phyloP scores from a whole-genome alignment of 1,140 invertebrate genomes.

The Berghia stephanieae region DNA sequence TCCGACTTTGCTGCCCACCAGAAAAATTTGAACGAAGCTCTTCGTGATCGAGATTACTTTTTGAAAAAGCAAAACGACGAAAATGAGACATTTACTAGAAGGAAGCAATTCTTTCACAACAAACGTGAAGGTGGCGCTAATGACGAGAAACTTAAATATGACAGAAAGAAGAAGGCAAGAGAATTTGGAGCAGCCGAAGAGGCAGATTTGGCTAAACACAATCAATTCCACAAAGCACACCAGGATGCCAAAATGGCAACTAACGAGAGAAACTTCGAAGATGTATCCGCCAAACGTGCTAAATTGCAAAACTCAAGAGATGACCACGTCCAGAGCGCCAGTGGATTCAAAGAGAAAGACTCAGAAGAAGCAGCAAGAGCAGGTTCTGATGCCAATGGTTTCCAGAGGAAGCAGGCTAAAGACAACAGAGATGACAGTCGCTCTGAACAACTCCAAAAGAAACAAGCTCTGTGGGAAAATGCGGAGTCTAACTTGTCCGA shows the following conservation, averaged over 20 bases:
- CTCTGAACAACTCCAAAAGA: not conserved
- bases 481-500: not conserved
- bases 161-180: constrained; percentile 24
- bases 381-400: not conserved
- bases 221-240: constrained; percentile 20
- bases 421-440: constrained; percentile 16
- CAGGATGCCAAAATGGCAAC: constrained; percentile 24
- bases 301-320: constrained; percentile 12
- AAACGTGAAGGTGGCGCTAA: constrained; percentile 32
- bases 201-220: constrained; percentile 25
- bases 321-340: not conserved
- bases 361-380: constrained; percentile 5
- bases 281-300: not conserved
- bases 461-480: constrained; percentile 19
- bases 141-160: constrained; percentile 27
- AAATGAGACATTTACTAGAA: constrained; percentile 23
- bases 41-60: constrained; percentile 32
- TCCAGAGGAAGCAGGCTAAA: not conserved
- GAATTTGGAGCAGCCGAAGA: constrained; percentile 31
- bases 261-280: constrained; percentile 26
- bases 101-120: constrained; percentile 34
- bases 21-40: constrained; percentile 26
- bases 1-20: constrained; percentile 23
- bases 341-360: not conserved
- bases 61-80: constrained; percentile 22